These are phyloP conservation scores for Hydrolagus colliei DNA, from an alignment of 2,797 vertebrate species.

Conservation along the genomic window DNA sequence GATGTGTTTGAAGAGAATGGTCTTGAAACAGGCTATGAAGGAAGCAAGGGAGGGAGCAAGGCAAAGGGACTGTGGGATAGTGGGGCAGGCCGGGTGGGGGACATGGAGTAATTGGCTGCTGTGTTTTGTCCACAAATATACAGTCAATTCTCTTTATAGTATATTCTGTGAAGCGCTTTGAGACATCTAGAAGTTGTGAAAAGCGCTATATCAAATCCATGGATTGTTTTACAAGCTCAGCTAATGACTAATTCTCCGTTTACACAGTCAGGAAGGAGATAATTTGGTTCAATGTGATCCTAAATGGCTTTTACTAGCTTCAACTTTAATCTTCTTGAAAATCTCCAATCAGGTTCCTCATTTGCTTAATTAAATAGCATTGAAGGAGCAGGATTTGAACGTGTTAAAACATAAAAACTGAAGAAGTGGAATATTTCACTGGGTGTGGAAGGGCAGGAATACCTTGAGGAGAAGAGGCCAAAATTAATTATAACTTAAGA, in stretches of 20 bases:
- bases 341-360: background rate
- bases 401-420: background rate
- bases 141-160: too few species aligned
- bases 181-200: too few species aligned
- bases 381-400: background rate
- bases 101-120: too few species aligned
- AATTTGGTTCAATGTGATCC: constrained; percentile 8
- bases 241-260: background rate
- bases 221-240: background rate
- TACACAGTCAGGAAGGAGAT: background rate
- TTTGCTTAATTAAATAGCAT: constrained; percentile 9
- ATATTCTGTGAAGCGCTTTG: too few species aligned
- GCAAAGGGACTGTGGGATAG: too few species aligned
- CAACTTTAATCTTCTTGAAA: constrained; percentile 9
- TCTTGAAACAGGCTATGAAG: too few species aligned
- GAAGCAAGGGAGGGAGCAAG: too few species aligned
- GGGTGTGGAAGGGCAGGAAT: background rate
- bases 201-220: too few species aligned
- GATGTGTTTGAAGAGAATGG: too few species aligned
- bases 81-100: too few species aligned
- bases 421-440: background rate
- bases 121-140: too few species aligned
- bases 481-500: constrained; percentile 23
- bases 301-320: constrained; percentile 21
- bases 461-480: background rate